A percentile compares a stretch with the other conserved stretches of the same genome.
phyloP scores from a whole-genome alignment of 2,888 invertebrate species.

The Drymonia ruficornis region DNA sequence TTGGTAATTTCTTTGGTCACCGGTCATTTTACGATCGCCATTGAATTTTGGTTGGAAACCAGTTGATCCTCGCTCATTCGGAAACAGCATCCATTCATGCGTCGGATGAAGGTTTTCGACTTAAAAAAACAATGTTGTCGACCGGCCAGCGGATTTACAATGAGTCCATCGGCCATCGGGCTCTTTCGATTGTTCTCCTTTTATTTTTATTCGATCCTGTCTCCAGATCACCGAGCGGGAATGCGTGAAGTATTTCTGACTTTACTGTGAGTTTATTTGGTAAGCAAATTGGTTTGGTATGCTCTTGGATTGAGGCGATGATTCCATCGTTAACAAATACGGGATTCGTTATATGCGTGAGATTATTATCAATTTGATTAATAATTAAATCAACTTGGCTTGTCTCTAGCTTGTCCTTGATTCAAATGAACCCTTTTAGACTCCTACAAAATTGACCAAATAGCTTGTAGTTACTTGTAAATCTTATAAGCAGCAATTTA shows the following conservation, averaged over 20 bases:
- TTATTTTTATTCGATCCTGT: conserved; percentile 62
- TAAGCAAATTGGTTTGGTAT: conserved; percentile 22
- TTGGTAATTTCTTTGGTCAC: too few relatives aligned
- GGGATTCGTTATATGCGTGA: too few relatives aligned
- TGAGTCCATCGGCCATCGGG: conserved; percentile 37
- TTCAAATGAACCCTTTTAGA: too few relatives aligned
- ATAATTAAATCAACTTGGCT: too few relatives aligned
- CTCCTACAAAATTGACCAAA: too few relatives aligned
- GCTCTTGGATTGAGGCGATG: conserved; percentile 32
- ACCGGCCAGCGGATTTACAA: conserved; percentile 50
- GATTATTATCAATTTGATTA: too few relatives aligned
- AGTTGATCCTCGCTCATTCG: conserved; percentile 32
- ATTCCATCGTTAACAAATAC: too few relatives aligned
- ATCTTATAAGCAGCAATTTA: too few relatives aligned
- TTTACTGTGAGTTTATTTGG: conserved; percentile 34
- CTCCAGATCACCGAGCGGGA: conserved; percentile 45
- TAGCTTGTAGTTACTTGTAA: too few relatives aligned
- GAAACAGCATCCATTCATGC: conserved; percentile 41
- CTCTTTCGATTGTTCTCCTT: conserved; percentile 65
- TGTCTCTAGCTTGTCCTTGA: too few relatives aligned
- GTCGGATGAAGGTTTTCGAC: conserved; percentile 34
- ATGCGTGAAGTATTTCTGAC: conserved; percentile 51
- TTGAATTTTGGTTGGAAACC: conserved; percentile 20
- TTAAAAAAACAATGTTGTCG: conserved; percentile 41
- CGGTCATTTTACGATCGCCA: neutral